Base-by-base conservation (phyloP, 2,888 invertebrate species). In the Halictus quadricinctus region DNA sequence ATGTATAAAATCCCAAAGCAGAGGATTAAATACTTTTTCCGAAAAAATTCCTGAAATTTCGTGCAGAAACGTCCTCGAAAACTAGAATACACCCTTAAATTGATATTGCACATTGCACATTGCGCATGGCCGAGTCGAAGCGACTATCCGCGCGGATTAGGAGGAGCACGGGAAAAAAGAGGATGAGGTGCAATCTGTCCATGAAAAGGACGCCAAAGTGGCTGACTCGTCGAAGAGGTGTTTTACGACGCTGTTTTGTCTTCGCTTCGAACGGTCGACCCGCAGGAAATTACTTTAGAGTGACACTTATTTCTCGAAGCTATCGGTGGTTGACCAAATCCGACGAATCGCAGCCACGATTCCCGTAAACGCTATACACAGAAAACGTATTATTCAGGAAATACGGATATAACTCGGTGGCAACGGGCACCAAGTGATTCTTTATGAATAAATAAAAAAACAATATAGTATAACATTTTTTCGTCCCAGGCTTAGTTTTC, bases 221-320 rank as follows among this genome's bases (percentile, higher is more conserved):
- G 29, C 21, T 46, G 58, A 48, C 21, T 60, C 36, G 64, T 60
- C 58, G 48, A n/a, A 43, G 46, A 60, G n/a, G 69, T 48, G 77
- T 69, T 88, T 84, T 79, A 81, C 64, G 66, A 6, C 29, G 36
- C 54, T 72, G 25, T 83, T 79, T 83, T 76, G 36, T 78, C 80
- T 81, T 69, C 10, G 21, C 25, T 69, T 69, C 66, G 36, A 73
- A 29, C 48, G 72, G 75, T 88, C 80, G 76, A 83, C 70, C 79
- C 18, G 36, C 46, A 43, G 74, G 50, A 75, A 85, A 82, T 81
- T 72, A 80, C 50, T 72, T 72, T 79, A 64, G 54, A 83, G 69
- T 64, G 81, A 83, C 81, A 79, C 36, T 78, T 36, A 74, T 79
- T 41, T 64, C 81, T 69, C 29, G 81, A 25, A 29, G 60, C 74